Evolutionary conservation across 1,140 invertebrate species (phyloP).

Genomic region (Nymphalis io): DNA sequence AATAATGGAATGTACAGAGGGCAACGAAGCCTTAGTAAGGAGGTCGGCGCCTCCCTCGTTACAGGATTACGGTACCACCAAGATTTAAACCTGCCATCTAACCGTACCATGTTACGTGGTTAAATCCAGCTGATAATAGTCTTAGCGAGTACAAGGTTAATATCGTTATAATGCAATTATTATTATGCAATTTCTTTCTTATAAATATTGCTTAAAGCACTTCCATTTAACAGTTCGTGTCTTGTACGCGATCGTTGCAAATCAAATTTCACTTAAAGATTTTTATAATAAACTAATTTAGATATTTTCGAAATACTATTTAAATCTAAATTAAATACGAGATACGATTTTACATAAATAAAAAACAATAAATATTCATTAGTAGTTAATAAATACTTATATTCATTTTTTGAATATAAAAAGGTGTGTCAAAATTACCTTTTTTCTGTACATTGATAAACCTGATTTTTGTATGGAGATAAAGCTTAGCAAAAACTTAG

Average conservation of each 20-base stretch:
- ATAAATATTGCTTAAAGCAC: conserved; percentile 3
- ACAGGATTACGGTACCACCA: conserved; percentile 71
- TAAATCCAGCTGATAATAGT: conserved; percentile 36
- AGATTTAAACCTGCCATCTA: conserved; percentile 60
- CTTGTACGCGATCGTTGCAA: not conserved
- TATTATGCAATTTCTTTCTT: conserved; percentile 27
- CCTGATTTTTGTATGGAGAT: too few species aligned
- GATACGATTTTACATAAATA: too few species aligned
- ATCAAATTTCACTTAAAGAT: not conserved
- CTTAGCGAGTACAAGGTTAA: conserved; percentile 41
- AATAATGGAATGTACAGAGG: conserved; percentile 51
- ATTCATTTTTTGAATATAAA: too few species aligned
- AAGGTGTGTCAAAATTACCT: too few species aligned
- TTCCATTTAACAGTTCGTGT: not conserved
- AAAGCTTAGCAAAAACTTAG: too few species aligned
- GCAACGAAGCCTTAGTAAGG: conserved; percentile 66
- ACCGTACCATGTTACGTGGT: conserved; percentile 30
- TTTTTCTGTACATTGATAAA: too few species aligned
- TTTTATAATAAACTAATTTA: too few species aligned
- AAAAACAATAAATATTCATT: too few species aligned
- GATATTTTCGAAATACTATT: too few species aligned
- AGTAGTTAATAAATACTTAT: too few species aligned
- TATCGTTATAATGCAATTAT: conserved; percentile 42
- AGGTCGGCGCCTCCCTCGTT: conserved; percentile 73
- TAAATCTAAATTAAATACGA: too few species aligned